Base-by-base conservation (phyloP, 2,113 vertebrate genomes). In the Scartelaos histophorus region DNA sequence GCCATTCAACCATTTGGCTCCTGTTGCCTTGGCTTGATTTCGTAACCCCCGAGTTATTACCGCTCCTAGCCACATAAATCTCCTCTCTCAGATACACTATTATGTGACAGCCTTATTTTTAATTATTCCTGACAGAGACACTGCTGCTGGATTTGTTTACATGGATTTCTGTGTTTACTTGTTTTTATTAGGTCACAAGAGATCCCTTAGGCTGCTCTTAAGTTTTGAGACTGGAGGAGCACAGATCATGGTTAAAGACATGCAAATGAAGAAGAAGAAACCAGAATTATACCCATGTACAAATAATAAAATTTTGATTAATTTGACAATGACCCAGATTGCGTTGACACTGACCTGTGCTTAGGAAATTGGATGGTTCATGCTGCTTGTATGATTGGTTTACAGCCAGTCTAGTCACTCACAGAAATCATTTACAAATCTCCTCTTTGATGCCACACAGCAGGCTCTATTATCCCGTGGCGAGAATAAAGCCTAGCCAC, bases 391-490 rank as follows among this genome's bases (percentile, higher is more conserved):
- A n/a, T 64, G 61, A 64, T 64, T 64, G 61, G 61, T 79, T 82
- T 85, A 57, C 78, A 85, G 73, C 76, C 66, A 57, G 75, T 76
- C 61, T 62, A 60, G 73, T 86, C 80, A 79, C 71, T 87, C 89
- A 87, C 68, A 7, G 60, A 71, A 12, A 61, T 53, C 58, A 21
- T 54, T 70, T 72, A 70, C 35, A 79, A 70, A 82, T 69, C 54
- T 51, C 60, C 62, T 51, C 10, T 35, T 38, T 81, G 83, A 86
- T 75, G 73, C 65, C 67, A 61, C 66, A 1, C 19, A 74, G 74
- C 71, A 61, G 29, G 69, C 69, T 72, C 45, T 70, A 60, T 78
- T 64, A 72, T 78, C 67, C 62, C 49, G 67, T 35, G 5, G 17
- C 17, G 1, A 47, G 35, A 35, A 67, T 21, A 70, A 65, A 75